phyloP scores from a whole-genome alignment of 2,113 vertebrate genomes.

The Bujurquina vittata region DNA sequence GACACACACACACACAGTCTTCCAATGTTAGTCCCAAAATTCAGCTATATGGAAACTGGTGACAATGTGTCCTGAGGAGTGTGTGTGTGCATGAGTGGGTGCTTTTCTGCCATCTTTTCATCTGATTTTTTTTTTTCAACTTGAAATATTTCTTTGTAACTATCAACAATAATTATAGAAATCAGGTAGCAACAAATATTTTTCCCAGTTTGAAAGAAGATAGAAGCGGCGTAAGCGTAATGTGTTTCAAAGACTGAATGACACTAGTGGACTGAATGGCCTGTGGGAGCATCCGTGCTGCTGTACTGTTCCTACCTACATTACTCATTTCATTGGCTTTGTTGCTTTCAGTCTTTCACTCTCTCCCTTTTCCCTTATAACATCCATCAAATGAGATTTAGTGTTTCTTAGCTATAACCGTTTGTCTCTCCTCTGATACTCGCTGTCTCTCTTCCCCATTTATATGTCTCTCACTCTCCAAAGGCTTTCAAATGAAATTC shows the following conservation, averaged over 20 bases:
- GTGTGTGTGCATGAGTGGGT: constrained; percentile 13
- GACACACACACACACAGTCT: not conserved
- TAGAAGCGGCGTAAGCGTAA: not conserved
- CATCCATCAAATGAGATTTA: constrained; percentile 53
- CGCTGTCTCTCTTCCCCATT: constrained; percentile 4
- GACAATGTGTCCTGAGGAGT: constrained; percentile 55
- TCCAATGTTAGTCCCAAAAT: constrained; percentile 52
- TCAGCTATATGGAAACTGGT: constrained; percentile 58
- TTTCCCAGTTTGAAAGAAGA: not conserved
- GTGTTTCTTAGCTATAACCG: constrained; percentile 32
- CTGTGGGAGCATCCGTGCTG: constrained; percentile 4
- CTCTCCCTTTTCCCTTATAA: constrained; percentile 33
- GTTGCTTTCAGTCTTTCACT: constrained; percentile 27
- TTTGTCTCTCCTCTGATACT: constrained; percentile 24
- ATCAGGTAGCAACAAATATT: not conserved
- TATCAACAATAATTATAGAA: not conserved
- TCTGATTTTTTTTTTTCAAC: not conserved
- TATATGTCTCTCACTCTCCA: constrained; percentile 14
- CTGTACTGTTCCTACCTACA: constrained; percentile 17
- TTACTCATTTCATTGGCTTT: constrained; percentile 38
- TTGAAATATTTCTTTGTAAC: not conserved
- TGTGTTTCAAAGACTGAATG: not conserved
- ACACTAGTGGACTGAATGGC: not conserved
- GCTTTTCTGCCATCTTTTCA: not conserved
- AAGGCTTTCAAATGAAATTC: constrained; percentile 44